These are phyloP conservation scores for Pluvianellus socialis DNA, from an alignment of 2,113 vertebrate species.

Conservation along the genomic window DNA sequence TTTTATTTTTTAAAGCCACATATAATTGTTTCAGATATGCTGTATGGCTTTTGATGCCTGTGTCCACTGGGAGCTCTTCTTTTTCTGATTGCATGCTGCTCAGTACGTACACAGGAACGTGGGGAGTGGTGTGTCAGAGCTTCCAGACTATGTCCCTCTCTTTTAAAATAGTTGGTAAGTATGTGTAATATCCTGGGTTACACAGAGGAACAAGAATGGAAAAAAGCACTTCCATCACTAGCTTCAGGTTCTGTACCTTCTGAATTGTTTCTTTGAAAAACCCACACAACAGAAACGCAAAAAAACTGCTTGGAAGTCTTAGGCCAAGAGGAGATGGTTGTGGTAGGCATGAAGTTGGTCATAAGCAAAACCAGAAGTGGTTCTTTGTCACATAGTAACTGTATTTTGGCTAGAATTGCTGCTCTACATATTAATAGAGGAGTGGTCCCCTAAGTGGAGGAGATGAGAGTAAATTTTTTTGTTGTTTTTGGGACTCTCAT, in stretches of 20 bases:
- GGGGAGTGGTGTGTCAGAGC: neutral
- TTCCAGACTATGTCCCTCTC: neutral
- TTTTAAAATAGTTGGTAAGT: neutral
- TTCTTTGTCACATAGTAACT: neutral
- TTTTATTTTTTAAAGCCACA: rapidly evolving
- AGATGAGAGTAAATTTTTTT: neutral
- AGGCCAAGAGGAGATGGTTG: neutral
- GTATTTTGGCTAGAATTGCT: neutral
- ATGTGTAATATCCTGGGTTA: neutral
- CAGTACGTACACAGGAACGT: neutral
- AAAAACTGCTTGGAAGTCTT: neutral
- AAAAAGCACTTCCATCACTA: neutral
- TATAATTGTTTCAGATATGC: neutral
- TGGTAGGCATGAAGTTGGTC: neutral
- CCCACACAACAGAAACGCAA: neutral
- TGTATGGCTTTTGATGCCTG: neutral
- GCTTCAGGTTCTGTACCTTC: neutral
- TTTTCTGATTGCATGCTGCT: neutral
- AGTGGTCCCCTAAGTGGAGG: neutral
- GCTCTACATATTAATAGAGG: neutral
- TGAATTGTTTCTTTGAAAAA: neutral
- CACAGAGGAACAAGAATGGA: neutral
- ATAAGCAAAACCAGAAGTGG: neutral
- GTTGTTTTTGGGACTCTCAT: neutral
- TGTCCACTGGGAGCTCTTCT: neutral